A percentile compares a stretch with the other conserved stretches of the same genome.
These are phyloP conservation scores for Bembecia ichneumoniformis DNA, from an alignment of 2,888 invertebrate genomes.

Conservation along the genomic window DNA sequence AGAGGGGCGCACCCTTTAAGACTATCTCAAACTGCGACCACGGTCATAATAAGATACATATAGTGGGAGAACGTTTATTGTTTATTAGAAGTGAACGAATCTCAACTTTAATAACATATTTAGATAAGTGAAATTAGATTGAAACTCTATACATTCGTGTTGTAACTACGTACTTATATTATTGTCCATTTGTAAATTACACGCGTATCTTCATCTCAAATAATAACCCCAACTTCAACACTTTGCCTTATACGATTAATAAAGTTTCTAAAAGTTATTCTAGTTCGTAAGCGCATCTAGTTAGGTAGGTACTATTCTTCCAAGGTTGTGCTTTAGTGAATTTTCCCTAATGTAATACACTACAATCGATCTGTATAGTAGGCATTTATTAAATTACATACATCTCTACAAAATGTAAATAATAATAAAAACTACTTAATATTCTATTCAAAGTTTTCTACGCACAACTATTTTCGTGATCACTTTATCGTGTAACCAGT, in stretches of 20 bases:
- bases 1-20: no score
- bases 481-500: conserved; percentile 25
- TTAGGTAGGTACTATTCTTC: conserved; percentile 70
- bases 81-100: no score
- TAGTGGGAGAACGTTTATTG: no score
- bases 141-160: no score
- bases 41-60: no score
- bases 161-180: no score
- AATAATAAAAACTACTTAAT: conserved; percentile 26
- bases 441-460: conserved; percentile 50
- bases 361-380: conserved; percentile 19
- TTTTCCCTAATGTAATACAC: conserved; percentile 32
- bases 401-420: conserved; percentile 45
- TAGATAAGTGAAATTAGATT: no score
- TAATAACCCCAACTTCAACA: conserved; percentile 61
- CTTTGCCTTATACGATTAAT: conserved; percentile 67
- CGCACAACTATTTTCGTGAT: conserved; percentile 66
- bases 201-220: conserved; percentile 32
- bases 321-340: conserved; percentile 72
- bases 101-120: no score
- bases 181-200: conserved; percentile 1
- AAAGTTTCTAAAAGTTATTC: conserved; percentile 53
- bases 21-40: no score
- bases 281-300: conserved; percentile 66
- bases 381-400: conserved; percentile 31